Conservation (phyloP, 1,140 invertebrate genomes). For the Drosophila sulfurigaster region DNA sequence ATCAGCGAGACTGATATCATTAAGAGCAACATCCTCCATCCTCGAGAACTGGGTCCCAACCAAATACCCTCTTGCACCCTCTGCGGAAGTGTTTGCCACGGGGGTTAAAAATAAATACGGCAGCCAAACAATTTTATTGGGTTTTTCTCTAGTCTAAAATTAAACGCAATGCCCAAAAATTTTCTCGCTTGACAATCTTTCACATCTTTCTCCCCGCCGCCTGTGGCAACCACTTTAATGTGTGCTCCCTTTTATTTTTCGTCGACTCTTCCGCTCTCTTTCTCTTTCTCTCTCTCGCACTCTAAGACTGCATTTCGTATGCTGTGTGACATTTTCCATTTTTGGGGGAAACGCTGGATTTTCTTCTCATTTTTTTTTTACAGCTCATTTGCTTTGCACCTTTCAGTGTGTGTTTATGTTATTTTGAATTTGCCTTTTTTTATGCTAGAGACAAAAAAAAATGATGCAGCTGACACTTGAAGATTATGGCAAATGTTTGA, state of each 20-base stretch:
- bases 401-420: conserved; percentile 38
- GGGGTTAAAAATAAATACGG: conserved; percentile 65
- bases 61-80: conserved; percentile 32
- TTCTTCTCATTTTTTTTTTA: conserved; percentile 52
- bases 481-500: conserved; percentile 80
- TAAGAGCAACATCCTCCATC: conserved; percentile 71
- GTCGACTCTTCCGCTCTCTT: background rate
- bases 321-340: conserved; percentile 63
- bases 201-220: conserved; percentile 36
- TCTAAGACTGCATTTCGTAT: conserved; percentile 28
- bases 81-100: conserved; percentile 64
- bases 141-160: conserved; percentile 38
- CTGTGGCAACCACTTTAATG: conserved; percentile 57
- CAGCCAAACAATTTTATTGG: conserved; percentile 47
- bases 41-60: background rate
- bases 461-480: conserved; percentile 69
- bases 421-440: conserved; percentile 51
- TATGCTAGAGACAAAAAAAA: conserved; percentile 36
- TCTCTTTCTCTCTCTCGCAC: background rate
- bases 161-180: conserved; percentile 67
- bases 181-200: conserved; percentile 50
- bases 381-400: conserved; percentile 79
- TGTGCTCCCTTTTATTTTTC: conserved; percentile 16
- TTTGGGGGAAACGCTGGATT: conserved; percentile 27
- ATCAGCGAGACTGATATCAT: conserved; percentile 75